Percentiles rank a stretch among this genome's conserved stretches.
phyloP scores from a whole-genome alignment of 2,113 vertebrate species.

The Rhea americana region DNA sequence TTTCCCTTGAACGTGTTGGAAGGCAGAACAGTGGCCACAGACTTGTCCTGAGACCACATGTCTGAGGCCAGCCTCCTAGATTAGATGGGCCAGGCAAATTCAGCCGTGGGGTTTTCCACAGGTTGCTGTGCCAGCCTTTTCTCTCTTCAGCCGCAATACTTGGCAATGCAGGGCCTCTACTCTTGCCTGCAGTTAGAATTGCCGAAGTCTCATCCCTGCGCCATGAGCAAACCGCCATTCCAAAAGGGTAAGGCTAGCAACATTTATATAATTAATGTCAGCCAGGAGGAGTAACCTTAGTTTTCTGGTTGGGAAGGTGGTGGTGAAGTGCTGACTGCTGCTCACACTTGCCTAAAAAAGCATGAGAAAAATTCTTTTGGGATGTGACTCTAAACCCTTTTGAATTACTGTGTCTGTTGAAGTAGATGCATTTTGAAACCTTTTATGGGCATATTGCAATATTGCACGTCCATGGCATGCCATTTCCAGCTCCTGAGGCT shows the following conservation, averaged over 20 bases:
- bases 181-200: background rate
- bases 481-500: background rate
- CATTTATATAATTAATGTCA: conserved; percentile 4
- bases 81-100: background rate
- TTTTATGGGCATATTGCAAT: conserved; percentile 43
- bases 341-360: conserved; percentile 56
- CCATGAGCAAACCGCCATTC: background rate
- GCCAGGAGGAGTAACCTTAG: conserved; percentile 40
- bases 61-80: background rate
- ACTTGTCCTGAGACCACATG: background rate
- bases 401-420: background rate
- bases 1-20: background rate
- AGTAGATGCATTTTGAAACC: conserved; percentile 30
- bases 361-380: conserved; percentile 46
- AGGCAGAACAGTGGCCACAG: background rate
- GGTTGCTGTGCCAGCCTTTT: background rate
- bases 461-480: background rate
- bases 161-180: background rate
- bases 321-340: conserved; percentile 55
- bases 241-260: background rate
- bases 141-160: background rate
- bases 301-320: conserved; percentile 36
- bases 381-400: conserved; percentile 37
- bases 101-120: background rate
- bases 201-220: background rate